These are phyloP conservation scores for Iselma pallidipennis DNA, from an alignment of 2,888 invertebrate genomes.

Conservation along the genomic window DNA sequence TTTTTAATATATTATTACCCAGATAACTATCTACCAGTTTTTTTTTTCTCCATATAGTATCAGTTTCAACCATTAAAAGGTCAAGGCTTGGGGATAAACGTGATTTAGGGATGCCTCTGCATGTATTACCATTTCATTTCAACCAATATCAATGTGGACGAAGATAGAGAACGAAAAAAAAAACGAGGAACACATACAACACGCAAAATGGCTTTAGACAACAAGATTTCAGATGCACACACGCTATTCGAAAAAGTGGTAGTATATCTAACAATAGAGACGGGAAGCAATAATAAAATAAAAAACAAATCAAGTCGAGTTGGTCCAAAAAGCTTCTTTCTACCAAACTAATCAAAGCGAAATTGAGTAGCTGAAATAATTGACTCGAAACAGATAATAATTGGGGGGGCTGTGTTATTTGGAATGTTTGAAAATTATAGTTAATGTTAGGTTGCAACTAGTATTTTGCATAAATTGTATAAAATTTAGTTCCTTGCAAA, in stretches of 20 bases:
- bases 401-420: neutral
- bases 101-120: conserved; percentile 3
- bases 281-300: neutral
- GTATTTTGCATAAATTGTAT: neutral
- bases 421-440: neutral
- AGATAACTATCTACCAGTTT: neutral
- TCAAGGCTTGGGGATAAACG: conserved; percentile 2
- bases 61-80: conserved; percentile 3
- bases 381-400: neutral
- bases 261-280: neutral
- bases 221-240: neutral
- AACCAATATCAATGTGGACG: neutral
- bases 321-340: neutral
- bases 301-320: neutral
- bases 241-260: neutral
- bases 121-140: conserved; percentile 1
- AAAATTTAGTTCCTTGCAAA: too few species aligned
- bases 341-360: neutral
- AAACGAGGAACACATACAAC: neutral
- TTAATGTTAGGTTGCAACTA: neutral
- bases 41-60: neutral
- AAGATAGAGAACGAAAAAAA: neutral
- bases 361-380: neutral
- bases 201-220: neutral
- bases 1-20: neutral